Percentiles rank a stretch among this genome's conserved stretches.
Conservation (phyloP, 1,140 invertebrate genomes). For the Nomia melanderi region DNA sequence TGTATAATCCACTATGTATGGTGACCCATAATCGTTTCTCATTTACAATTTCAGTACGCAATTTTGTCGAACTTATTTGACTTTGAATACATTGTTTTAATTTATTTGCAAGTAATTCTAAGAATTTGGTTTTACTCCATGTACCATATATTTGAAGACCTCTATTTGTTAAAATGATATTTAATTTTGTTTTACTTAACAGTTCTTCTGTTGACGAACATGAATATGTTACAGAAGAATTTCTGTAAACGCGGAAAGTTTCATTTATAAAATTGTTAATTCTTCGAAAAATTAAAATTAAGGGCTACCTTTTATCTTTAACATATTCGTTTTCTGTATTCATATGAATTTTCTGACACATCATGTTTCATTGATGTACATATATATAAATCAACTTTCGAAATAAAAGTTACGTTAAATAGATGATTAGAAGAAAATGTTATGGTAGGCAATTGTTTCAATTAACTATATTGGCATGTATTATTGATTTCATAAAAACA, state of each 20-base stretch:
- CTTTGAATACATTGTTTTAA: neutral
- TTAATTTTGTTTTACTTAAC: conserved; percentile 1
- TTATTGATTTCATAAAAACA: neutral
- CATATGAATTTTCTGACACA: no score
- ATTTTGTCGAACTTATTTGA: neutral
- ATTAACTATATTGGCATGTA: neutral
- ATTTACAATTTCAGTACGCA: neutral
- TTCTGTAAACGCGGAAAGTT: neutral
- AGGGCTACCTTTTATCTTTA: neutral
- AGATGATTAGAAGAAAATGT: conserved; percentile 7
- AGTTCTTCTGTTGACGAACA: neutral
- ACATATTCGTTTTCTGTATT: neutral
- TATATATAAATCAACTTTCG: conserved; percentile 2
- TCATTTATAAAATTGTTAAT: neutral
- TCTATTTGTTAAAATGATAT: conserved; percentile 45
- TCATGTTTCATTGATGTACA: neutral
- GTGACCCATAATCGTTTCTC: conserved; percentile 27
- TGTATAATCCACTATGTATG: conserved; percentile 59
- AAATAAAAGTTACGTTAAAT: neutral
- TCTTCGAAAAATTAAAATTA: no score
- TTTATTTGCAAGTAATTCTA: conserved; percentile 26
- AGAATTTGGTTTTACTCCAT: conserved; percentile 36
- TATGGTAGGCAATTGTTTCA: conserved; percentile 44
- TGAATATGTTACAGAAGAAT: neutral
- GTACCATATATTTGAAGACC: conserved; percentile 52